Percentiles rank a stretch among this genome's conserved stretches.
Conservation (phyloP, 2,797 vertebrate species). For the Protosalanx chinensis region DNA sequence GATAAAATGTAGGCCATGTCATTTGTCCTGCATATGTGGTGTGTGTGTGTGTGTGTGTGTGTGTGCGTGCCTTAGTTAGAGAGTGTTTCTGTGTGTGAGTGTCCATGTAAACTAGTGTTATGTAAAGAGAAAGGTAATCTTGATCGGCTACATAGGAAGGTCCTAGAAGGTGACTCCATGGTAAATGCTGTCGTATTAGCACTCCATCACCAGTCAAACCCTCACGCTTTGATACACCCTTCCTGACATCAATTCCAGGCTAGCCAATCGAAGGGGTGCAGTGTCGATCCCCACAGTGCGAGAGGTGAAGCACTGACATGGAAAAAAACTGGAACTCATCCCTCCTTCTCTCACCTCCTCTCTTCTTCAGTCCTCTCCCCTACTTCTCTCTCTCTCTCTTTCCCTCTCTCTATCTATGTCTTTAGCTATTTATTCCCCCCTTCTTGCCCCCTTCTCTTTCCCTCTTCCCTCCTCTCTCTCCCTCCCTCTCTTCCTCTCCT, state of each 20-base stretch:
- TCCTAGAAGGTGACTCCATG: constrained; percentile 15
- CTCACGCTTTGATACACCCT: constrained; percentile 13
- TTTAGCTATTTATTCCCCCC: no score
- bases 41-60: no score
- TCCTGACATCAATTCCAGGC: constrained; percentile 29
- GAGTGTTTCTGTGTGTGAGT: not conserved
- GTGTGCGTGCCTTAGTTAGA: no score
- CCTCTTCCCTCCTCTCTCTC: constrained; percentile 10
- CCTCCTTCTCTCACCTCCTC: not conserved
- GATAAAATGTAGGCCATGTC: not conserved
- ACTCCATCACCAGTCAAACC: constrained; percentile 12
- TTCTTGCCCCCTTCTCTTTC: not conserved
- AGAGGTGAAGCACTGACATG: constrained; percentile 33
- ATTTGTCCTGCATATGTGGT: constrained; percentile 34
- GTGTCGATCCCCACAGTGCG: constrained; percentile 30
- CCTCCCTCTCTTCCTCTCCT: not conserved
- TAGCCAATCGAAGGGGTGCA: constrained; percentile 20
- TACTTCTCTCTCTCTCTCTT: not conserved
- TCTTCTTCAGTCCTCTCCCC: not conserved
- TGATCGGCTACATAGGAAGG: not conserved
- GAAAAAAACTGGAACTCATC: constrained; percentile 22
- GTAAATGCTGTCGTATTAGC: constrained; percentile 20
- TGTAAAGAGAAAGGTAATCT: not conserved
- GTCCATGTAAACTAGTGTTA: not conserved
- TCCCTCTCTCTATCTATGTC: not conserved